phyloP scores from a whole-genome alignment of 2,113 vertebrate genomes.

The Anser brachyrhynchus region DNA sequence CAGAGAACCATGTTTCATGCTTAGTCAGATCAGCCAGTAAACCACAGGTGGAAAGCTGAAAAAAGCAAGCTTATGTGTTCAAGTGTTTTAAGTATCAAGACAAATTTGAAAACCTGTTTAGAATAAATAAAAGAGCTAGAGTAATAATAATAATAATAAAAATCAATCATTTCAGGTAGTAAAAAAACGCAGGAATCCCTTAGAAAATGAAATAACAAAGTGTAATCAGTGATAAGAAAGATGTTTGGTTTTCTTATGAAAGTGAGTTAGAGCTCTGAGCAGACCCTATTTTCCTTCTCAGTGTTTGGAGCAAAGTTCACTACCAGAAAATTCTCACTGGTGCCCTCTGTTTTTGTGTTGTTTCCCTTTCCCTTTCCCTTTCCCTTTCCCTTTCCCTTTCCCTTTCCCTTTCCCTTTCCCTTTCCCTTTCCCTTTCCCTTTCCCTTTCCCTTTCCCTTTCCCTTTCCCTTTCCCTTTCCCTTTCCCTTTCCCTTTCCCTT shows the following conservation, averaged over 20 bases:
- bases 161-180: neutral
- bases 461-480: too few relatives aligned
- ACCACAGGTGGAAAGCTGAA: neutral
- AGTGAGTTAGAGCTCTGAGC: rapidly evolving
- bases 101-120: neutral
- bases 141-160: neutral
- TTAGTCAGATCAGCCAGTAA: neutral
- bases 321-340: neutral
- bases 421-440: too few relatives aligned
- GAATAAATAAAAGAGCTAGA: neutral
- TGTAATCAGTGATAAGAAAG: neutral
- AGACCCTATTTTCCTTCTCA: neutral
- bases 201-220: neutral
- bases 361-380: too few relatives aligned
- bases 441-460: too few relatives aligned
- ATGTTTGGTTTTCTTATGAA: neutral
- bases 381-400: too few relatives aligned
- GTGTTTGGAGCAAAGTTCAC: neutral
- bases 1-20: neutral
- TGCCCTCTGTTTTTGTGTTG: neutral
- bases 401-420: too few relatives aligned
- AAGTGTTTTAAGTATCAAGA: neutral
- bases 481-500: too few relatives aligned
- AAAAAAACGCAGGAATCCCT: neutral
- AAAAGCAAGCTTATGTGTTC: neutral